A percentile compares a stretch with the other conserved stretches of the same genome.
These are phyloP conservation scores for Phortica variegata DNA, from an alignment of 1,140 invertebrate genomes.

Conservation along the genomic window DNA sequence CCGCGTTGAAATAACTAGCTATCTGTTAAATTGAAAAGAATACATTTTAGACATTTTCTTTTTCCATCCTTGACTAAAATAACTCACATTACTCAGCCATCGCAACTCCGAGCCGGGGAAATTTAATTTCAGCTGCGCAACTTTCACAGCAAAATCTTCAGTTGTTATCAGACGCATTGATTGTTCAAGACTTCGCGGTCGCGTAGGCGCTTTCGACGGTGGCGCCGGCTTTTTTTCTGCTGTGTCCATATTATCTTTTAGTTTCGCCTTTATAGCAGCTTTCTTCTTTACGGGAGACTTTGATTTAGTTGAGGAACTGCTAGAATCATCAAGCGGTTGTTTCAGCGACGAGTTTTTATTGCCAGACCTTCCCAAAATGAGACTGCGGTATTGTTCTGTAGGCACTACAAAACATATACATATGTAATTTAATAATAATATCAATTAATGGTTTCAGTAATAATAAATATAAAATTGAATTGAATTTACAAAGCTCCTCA, in stretches of 20 bases:
- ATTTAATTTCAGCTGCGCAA: slow-evolving; percentile 38
- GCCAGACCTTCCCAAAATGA: slow-evolving; percentile 28
- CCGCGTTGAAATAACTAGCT: slow-evolving; percentile 34
- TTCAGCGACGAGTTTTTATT: slow-evolving; percentile 19
- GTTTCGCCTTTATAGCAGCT: slow-evolving; percentile 17
- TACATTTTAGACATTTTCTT: background rate
- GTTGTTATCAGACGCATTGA: slow-evolving; percentile 57
- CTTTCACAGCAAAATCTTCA: slow-evolving; percentile 36
- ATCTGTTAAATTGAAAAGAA: slow-evolving; percentile 10
- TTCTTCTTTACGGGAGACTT: slow-evolving; percentile 50
- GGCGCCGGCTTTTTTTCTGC: slow-evolving; percentile 28
- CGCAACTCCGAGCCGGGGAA: slow-evolving; percentile 42
- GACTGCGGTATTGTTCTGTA: slow-evolving; percentile 32
- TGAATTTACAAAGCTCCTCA: slow-evolving; percentile 65
- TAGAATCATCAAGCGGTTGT: slow-evolving; percentile 10
- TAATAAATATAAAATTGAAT: slow-evolving; percentile 4
- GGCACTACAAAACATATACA: slow-evolving; percentile 24
- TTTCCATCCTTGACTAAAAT: background rate
- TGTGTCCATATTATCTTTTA: too few species aligned
- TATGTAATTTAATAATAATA: slow-evolving; percentile 1
- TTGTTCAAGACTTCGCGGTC: slow-evolving; percentile 68
- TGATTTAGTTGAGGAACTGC: slow-evolving; percentile 46
- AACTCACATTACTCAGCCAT: slow-evolving; percentile 42
- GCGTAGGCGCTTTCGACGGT: slow-evolving; percentile 61
- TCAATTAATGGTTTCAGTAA: background rate